Evolutionary conservation across 1,140 invertebrate genomes (phyloP), one percentile per base, ranked within the genome.

Genomic region (Dinothrombium tinctorium): DNA sequence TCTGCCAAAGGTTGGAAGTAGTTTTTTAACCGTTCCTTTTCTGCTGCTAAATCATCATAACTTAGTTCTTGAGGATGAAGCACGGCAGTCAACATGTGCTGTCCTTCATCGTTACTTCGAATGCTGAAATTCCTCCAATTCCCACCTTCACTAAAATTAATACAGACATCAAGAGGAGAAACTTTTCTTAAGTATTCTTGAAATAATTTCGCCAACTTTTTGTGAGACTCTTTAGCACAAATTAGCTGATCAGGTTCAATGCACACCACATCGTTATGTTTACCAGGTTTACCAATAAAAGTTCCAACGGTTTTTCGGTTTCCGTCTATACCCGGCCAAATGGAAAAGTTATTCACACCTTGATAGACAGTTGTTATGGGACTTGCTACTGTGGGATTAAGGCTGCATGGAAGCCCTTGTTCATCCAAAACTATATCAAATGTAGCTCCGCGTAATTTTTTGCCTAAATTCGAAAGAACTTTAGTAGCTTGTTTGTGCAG

Each of bases 41-140:
- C 61, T 39, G 66, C 58, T 0, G 58, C 52, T 7, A 81, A 52
- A 52, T 74, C 61, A n/a, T 72, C 66, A 52, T 57, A 49, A 4
- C 54, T 63, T 32, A 83, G 52, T 48, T 53, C 43, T 43, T 57
- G 56, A 4, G 64, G 60, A 48, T 64, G 53, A 33, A 80, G 75
- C 8, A 80, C 67, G 22, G 89, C 70, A n/a, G 90, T 61, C 66
- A 87, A 78, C 49, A 96, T 59, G 41, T 89, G 69, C 41, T 73
- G 66, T n/a, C 59, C 60, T 5, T 54, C 50, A 2, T 73, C 73
- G 41, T 51, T 51, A 20, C 70, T 67, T 39, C 89, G 60, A 1
- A 78, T 74, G 14, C 73, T 78, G 25, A 96, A 58, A 57, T 82
- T 78, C 44, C 72, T 69, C 73, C 87, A 98, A 57, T 82, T 67